Base-by-base conservation (phyloP, 30 jellyfish, hydroid and myxozoan genomes). In the Aurelia aurita region DNA sequence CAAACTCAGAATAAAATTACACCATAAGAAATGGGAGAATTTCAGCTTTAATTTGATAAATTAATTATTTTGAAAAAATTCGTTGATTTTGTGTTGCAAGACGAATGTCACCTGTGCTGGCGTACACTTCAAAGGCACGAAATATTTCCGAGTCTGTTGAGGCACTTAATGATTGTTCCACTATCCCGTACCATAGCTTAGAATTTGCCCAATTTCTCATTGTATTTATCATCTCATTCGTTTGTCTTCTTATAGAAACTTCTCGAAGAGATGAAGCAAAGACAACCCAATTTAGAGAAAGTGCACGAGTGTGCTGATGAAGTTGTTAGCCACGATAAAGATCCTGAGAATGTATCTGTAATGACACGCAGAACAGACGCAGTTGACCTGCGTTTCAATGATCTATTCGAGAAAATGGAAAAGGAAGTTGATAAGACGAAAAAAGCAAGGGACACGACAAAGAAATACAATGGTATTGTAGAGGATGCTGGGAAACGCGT, bases 341-440 rank as follows among this genome's bases (percentile, higher is more conserved):
- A 89, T 13, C 96, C 99, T 7, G 96, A 89, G 55, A 89, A 87
- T 79, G 72, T 58, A 29, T 72, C 97, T 14, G 89, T 93, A 13
- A 79, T 94, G 69, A 69, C 69, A 25, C 94, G 87, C 77, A 67
- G 90, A 25, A 89, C 96, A n/a, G 91, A 89, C 71, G 87, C 87
- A 25, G 66, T 89, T 15, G 88, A 64, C 23, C 69, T 32, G 58
- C 84, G 79, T 3, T 85, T 55, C 62, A 76, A 87, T 20, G 97
- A 92, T 29, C 78, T 66, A 9, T 46, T 58, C 13, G 95, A 79
- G 67, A 74, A 39, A 65, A 77, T 87, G 46, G 77, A 51, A 54
- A 93, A 86, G 58, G 82, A 74, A 74, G 72, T 82, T 51, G 90
- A 67, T 7, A 74, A 88, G 43, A 57, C 89, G 35, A 90, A 81